Conservation (phyloP, 2,113 vertebrate species). For the Octodon degus region DNA sequence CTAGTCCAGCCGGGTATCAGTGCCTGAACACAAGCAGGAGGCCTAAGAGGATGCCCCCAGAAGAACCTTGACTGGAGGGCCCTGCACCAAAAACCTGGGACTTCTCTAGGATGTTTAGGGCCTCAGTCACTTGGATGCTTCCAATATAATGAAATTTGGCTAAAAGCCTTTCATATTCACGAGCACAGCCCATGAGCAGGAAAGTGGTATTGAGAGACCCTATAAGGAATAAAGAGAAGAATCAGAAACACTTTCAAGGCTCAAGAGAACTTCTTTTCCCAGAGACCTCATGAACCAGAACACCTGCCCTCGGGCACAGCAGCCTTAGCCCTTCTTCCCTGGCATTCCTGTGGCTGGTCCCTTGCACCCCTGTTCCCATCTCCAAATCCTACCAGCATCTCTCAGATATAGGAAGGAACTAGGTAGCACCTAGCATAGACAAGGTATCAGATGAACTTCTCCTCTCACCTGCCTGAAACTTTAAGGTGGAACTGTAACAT, state of each 20-base stretch:
- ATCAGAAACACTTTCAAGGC: background rate
- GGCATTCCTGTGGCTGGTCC: background rate
- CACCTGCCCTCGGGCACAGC: background rate
- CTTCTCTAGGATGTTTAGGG: slow-evolving; percentile 61
- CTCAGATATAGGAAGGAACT: background rate
- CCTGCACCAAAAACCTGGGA: background rate
- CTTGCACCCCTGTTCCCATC: background rate
- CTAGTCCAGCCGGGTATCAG: slow-evolving; percentile 3
- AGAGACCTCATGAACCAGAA: background rate
- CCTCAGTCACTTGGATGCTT: slow-evolving; percentile 72
- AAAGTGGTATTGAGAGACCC: slow-evolving; percentile 74
- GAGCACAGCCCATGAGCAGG: slow-evolving; percentile 75
- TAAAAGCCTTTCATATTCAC: background rate
- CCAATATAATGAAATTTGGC: slow-evolving; percentile 62
- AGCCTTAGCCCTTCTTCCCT: background rate
- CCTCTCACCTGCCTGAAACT: slow-evolving; percentile 73
- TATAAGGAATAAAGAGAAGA: slow-evolving; percentile 23
- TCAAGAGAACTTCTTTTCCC: background rate
- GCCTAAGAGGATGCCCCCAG: slow-evolving; percentile 35
- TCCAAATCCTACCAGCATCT: background rate
- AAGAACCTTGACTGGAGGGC: background rate
- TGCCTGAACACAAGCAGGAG: slow-evolving; percentile 49
- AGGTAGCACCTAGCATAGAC: background rate
- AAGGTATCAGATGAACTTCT: background rate
- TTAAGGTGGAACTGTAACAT: slow-evolving; percentile 73